Conservation (phyloP, 2,888 invertebrate species). For the Drosophila eohydei region DNA sequence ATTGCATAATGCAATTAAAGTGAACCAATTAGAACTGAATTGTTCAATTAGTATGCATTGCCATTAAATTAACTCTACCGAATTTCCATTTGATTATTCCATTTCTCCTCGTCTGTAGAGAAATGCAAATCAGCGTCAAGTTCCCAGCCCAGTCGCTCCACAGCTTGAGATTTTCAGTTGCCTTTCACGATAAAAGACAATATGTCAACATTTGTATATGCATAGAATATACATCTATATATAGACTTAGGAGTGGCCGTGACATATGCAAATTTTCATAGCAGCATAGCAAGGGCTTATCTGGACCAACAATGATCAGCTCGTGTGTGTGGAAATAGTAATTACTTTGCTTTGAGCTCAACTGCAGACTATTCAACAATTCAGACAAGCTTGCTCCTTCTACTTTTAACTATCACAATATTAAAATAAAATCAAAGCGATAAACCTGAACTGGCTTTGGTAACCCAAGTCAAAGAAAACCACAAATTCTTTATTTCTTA, state of each 20-base stretch:
- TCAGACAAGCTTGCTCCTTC: conserved; percentile 8
- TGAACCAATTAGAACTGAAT: conserved; percentile 53
- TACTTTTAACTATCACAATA: not conserved
- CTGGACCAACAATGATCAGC: conserved; percentile 38
- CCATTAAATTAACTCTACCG: conserved; percentile 26
- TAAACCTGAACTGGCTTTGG: no score
- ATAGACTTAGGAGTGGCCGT: conserved; percentile 1
- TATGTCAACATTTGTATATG: not conserved
- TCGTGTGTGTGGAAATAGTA: conserved; percentile 36
- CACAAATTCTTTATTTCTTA: not conserved
- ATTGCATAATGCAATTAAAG: conserved; percentile 65
- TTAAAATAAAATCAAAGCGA: no score
- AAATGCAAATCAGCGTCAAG: conserved; percentile 39
- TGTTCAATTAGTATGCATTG: conserved; percentile 43
- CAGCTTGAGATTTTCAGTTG: conserved; percentile 13
- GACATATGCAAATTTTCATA: conserved; percentile 56
- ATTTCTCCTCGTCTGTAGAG: no score
- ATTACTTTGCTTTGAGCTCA: conserved; percentile 6
- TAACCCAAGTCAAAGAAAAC: not conserved
- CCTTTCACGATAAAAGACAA: conserved; percentile 5
- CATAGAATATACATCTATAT: not conserved
- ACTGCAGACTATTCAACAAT: conserved; percentile 37
- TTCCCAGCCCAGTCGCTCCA: conserved; percentile 19
- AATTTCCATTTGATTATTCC: conserved; percentile 29
- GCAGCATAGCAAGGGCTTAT: conserved; percentile 20